Evolutionary conservation across 2,888 invertebrate species (phyloP).

Genomic region (Drosophila setosimentum): DNA sequence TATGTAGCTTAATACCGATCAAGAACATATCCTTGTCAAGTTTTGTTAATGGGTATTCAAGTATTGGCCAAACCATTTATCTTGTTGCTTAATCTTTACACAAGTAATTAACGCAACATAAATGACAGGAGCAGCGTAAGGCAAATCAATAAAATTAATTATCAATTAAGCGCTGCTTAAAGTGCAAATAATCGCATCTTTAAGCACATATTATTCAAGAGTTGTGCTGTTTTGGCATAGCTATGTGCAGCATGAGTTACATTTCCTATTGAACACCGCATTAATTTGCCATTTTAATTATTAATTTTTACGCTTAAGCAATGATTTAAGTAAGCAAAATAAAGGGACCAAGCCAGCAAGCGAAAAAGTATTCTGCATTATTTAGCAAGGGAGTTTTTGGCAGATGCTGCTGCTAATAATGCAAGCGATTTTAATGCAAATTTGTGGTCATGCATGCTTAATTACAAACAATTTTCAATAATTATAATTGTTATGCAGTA

Average conservation of each 20-base stretch:
- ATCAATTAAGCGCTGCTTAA: slow-evolving; percentile 58
- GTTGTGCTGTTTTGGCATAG: slow-evolving; percentile 7
- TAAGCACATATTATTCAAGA: slow-evolving; percentile 24
- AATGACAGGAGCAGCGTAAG: slow-evolving; percentile 30
- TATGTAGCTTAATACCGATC: not conserved
- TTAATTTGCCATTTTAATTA: slow-evolving; percentile 53
- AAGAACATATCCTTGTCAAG: not conserved
- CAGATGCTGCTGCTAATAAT: slow-evolving; percentile 63
- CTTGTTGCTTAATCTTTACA: slow-evolving; percentile 45
- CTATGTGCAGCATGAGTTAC: not conserved
- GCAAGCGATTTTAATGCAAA: slow-evolving; percentile 71
- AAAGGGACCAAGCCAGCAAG: slow-evolving; percentile 41
- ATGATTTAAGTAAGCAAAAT: not conserved
- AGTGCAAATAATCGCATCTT: slow-evolving; percentile 50
- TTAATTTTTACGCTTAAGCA: slow-evolving; percentile 47
- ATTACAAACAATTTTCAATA: slow-evolving; percentile 63
- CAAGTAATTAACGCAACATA: slow-evolving; percentile 56
- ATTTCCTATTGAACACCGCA: slow-evolving; percentile 32
- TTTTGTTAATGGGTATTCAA: slow-evolving; percentile 4
- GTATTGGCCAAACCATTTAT: slow-evolving; percentile 51
- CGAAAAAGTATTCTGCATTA: slow-evolving; percentile 22
- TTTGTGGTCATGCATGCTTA: slow-evolving; percentile 78
- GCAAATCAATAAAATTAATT: slow-evolving; percentile 77
- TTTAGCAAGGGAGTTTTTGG: slow-evolving; percentile 12
- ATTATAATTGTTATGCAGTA: slow-evolving; percentile 65